phyloP scores from a whole-genome alignment of 2,797 vertebrate genomes.

The Falco concolor region DNA sequence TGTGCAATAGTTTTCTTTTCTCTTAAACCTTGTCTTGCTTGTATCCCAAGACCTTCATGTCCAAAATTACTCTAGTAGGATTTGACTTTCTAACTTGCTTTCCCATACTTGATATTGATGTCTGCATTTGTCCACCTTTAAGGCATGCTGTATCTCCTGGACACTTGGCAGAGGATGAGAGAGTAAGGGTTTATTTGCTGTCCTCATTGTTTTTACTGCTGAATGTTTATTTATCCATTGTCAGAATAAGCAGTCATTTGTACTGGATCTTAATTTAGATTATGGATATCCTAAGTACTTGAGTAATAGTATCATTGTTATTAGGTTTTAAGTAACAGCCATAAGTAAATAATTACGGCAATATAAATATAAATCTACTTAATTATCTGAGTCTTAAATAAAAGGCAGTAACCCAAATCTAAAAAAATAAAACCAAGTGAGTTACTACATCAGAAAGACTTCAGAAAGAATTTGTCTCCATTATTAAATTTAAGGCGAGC shows the following conservation, averaged over 20 bases:
- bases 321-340: not conserved
- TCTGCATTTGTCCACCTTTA: not conserved
- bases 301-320: not conserved
- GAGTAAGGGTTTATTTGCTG: not conserved
- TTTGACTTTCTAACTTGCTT: not conserved
- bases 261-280: not conserved
- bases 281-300: not conserved
- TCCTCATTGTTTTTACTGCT: not conserved
- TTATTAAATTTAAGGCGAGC: not conserved
- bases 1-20: not conserved
- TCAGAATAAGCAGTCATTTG: not conserved
- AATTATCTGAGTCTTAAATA: not conserved
- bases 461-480: not conserved
- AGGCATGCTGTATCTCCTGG: not conserved
- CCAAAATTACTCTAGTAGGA: not conserved
- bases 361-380: not conserved
- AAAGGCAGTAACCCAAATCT: not conserved
- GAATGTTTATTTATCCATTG: not conserved
- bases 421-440: not conserved
- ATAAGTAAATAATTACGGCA: not conserved
- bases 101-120: not conserved
- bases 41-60: not conserved
- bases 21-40: not conserved
- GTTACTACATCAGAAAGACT: not conserved
- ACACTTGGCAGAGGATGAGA: not conserved